These are phyloP conservation scores for Okapia johnstoni DNA, from an alignment of 2,113 vertebrate species.

Conservation along the genomic window DNA sequence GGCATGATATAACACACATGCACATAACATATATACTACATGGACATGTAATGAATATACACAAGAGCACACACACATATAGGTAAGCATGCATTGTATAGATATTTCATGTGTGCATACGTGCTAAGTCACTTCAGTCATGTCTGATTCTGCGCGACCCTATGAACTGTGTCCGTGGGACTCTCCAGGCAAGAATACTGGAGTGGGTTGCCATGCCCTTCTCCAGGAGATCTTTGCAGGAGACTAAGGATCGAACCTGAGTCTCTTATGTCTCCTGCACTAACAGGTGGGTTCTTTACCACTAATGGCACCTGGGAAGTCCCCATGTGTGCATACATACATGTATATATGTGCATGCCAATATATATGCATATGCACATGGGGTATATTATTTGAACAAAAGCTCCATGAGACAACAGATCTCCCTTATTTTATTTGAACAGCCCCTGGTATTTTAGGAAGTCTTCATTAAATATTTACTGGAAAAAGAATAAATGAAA, in stretches of 20 bases:
- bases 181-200: not conserved
- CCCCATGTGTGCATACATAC: too few relatives aligned
- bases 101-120: too few relatives aligned
- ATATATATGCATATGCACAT: not conserved
- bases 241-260: not conserved
- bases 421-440: not conserved
- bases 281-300: not conserved
- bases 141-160: accelerated
- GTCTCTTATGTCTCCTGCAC: not conserved
- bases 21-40: not conserved
- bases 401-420: not conserved
- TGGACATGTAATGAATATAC: not conserved
- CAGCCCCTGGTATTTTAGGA: not conserved
- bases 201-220: not conserved
- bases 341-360: not conserved
- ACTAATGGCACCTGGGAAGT: not conserved
- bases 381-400: not conserved
- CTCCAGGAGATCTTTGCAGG: not conserved
- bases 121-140: not conserved
- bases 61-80: not conserved
- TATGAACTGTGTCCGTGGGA: not conserved
- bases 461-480: not conserved
- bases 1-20: not conserved
- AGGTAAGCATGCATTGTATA: not conserved
- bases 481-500: not conserved